Percentiles rank a stretch among this genome's conserved stretches.
Conservation (phyloP, 2,797 vertebrate genomes). For the Glyptemys insculpta region DNA sequence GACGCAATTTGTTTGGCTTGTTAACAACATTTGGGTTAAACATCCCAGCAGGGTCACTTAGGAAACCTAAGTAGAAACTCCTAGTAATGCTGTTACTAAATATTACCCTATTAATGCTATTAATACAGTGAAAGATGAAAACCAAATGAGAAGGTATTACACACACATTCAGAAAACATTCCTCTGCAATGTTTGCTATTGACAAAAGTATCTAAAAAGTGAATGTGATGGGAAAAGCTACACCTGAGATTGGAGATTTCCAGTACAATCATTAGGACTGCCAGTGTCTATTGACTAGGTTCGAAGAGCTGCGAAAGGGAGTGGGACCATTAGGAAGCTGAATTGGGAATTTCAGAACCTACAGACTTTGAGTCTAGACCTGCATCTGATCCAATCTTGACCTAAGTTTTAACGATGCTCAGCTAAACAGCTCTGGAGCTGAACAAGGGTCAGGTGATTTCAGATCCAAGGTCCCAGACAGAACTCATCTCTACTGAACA, state of each 20-base stretch:
- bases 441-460: background rate
- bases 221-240: background rate
- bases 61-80: slow-evolving; percentile 25
- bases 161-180: slow-evolving; percentile 43
- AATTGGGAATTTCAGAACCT: background rate
- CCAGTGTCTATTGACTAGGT: background rate
- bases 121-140: slow-evolving; percentile 46
- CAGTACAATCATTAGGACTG: background rate
- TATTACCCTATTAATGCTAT: slow-evolving; percentile 3
- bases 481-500: background rate
- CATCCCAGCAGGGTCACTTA: slow-evolving; percentile 7
- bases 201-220: slow-evolving; percentile 50
- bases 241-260: background rate
- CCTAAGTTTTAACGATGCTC: background rate
- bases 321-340: rapidly evolving
- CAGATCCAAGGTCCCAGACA: rapidly evolving
- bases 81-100: background rate
- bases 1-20: slow-evolving; percentile 50
- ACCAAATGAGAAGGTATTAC: slow-evolving; percentile 20
- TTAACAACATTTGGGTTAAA: slow-evolving; percentile 46
- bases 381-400: background rate
- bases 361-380: background rate
- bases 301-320: background rate
- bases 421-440: background rate
- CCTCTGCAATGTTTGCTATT: slow-evolving; percentile 23